Conservation (phyloP, 2,888 invertebrate species). For the Meiosimyza platycephala region DNA sequence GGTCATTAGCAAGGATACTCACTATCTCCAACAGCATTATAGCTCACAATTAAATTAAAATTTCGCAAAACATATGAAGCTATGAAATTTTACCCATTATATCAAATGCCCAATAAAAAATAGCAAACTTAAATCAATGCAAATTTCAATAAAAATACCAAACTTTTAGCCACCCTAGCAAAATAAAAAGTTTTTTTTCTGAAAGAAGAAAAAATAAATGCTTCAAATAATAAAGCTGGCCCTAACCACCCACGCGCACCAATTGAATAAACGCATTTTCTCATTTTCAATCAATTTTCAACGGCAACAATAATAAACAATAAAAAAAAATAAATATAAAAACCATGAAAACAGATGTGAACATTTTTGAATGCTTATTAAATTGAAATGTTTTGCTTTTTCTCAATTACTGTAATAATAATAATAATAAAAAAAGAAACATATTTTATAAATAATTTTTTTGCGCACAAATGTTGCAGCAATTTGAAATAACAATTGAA, state of each 20-base stretch:
- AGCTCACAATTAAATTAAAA: too few species aligned
- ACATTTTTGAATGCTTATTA: background rate
- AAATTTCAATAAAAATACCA: too few species aligned
- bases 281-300: conserved; percentile 1
- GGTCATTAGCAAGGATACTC: too few species aligned
- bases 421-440: background rate
- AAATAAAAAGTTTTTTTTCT: too few species aligned
- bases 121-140: too few species aligned
- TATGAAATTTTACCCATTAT: too few species aligned
- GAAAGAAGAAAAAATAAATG: too few species aligned
- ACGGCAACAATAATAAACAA: background rate
- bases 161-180: too few species aligned
- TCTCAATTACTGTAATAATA: background rate
- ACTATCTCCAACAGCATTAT: too few species aligned
- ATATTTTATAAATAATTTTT: background rate
- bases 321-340: background rate
- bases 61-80: too few species aligned
- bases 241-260: background rate
- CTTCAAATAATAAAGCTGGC: too few species aligned
- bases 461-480: background rate
- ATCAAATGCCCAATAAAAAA: too few species aligned
- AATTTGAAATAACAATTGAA: conserved; percentile 7
- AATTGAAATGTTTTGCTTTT: background rate
- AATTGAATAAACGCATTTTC: conserved; percentile 2
- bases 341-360: conserved; percentile 6